Evolutionary conservation across 1,140 invertebrate species (phyloP).

Genomic region (Mesaphorura yosii): DNA sequence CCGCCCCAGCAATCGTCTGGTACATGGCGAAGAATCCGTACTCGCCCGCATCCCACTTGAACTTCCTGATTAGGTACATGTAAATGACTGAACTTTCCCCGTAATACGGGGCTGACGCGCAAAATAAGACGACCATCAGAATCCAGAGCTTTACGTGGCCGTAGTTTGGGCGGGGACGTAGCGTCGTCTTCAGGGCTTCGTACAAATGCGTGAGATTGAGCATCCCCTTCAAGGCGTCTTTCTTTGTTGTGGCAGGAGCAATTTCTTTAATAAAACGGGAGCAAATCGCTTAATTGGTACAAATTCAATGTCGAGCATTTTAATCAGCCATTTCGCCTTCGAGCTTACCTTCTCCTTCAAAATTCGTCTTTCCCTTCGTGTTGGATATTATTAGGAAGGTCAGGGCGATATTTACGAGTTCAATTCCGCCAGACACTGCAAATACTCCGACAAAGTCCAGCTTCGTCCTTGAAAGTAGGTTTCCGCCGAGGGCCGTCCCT

Average conservation of each 20-base stretch:
- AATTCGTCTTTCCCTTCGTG: too few relatives aligned
- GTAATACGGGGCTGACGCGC: not conserved
- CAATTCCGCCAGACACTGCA: not conserved
- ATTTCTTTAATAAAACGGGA: too few relatives aligned
- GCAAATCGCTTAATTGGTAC: not conserved
- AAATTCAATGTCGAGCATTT: not conserved
- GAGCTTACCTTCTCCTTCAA: not conserved
- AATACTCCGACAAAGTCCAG: not conserved
- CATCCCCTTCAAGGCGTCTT: too few relatives aligned
- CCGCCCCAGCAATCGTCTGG: not conserved
- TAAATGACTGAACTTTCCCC: not conserved
- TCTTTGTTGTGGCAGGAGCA: too few relatives aligned
- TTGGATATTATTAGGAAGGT: not conserved
- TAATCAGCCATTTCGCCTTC: not conserved
- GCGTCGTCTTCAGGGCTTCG: not conserved
- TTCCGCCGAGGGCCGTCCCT: not conserved
- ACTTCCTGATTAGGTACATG: not conserved
- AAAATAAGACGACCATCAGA: not conserved
- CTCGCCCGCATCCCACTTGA: not conserved
- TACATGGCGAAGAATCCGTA: constrained; percentile 1
- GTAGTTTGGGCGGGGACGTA: not conserved
- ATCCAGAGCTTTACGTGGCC: not conserved
- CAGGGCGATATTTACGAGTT: not conserved
- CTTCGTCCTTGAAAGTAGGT: not conserved
- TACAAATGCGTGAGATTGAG: not conserved